Base-by-base conservation (phyloP, 2,113 vertebrate genomes). In the Oncorhynchus gorbuscha region DNA sequence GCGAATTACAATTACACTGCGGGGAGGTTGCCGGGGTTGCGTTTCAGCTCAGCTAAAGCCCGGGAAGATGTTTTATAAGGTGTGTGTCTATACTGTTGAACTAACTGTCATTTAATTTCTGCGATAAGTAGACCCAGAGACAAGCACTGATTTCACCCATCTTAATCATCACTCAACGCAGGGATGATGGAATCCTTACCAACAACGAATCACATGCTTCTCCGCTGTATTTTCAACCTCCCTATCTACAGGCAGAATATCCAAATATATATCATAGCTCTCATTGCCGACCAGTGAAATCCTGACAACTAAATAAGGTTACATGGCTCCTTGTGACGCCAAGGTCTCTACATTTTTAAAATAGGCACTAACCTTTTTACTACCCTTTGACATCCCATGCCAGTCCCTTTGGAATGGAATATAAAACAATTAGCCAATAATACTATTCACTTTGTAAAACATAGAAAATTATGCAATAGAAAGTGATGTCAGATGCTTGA, bases 1-100 rank as follows among this genome's bases (percentile, higher is more conserved):
- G 87, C 86, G 88, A 86, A 90, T 90, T 92, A 92, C 88, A 87
- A 83, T 86, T 82, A 84, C 88, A 83, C 87, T 86, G 87, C 87
- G 64, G 87, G 84, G 80, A 83, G 85, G 74, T 79, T 77, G 72
- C 77, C 72, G 71, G 84, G 79, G 74, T 75, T 82, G 76, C 80
- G 85, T 87, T 87, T 84, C 84, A 82, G 75, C 75, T 73, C 79
- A 71, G 74, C 59, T 77, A 83, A 75, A 77, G 72, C 76, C 67
- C 49, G 72, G 76, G 71, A 82, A 77, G 61, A 49, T 59, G 75
- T 75, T 66, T 67, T 71, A 80, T 24, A 71, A 66, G 68, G 73
- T 68, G 71, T 73, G 71, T 73, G 58, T 62, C 20, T 39, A 62
- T 45, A 64, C 26, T 32, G 59, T 68, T 13, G n/a, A 69, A 59